A percentile compares a stretch with the other conserved stretches of the same genome.
Conservation (phyloP, 2,888 invertebrate genomes). For the Cephus pulcher region DNA sequence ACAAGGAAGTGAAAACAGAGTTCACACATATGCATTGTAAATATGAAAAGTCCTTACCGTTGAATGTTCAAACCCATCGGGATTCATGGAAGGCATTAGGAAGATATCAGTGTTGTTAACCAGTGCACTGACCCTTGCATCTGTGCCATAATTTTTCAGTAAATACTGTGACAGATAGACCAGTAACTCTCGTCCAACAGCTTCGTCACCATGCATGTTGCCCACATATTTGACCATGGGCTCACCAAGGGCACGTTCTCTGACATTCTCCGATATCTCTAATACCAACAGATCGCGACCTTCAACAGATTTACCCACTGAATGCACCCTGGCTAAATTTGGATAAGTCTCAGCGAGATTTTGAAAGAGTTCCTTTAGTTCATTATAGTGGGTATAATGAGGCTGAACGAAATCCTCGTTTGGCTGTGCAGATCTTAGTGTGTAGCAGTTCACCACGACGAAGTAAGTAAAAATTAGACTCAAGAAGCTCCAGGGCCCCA, state of each 20-base stretch:
- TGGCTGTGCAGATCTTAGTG: neutral
- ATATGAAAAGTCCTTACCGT: constrained; percentile 69
- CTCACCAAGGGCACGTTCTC: constrained; percentile 72
- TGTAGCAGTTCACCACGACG: neutral
- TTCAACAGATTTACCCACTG: constrained; percentile 87
- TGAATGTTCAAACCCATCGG: constrained; percentile 93
- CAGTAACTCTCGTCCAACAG: constrained; percentile 86
- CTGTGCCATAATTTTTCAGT: constrained; percentile 78
- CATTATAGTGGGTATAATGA: constrained; percentile 77
- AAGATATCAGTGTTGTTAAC: constrained; percentile 92
- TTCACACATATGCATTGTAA: neutral
- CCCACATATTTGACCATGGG: constrained; percentile 95
- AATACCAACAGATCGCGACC: constrained; percentile 84
- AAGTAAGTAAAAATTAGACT: neutral
- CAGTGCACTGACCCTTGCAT: constrained; percentile 78
- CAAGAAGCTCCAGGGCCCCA: neutral
- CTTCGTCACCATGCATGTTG: constrained; percentile 97
- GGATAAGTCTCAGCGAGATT: constrained; percentile 76
- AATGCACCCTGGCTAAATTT: constrained; percentile 76
- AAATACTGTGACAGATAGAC: constrained; percentile 88
- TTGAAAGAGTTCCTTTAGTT: constrained; percentile 75
- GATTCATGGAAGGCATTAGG: constrained; percentile 97
- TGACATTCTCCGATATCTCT: constrained; percentile 81
- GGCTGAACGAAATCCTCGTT: constrained; percentile 52
- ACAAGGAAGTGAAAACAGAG: neutral